These are phyloP conservation scores for Morbakka virulenta DNA, from an alignment of 30 jellyfish, hydroid and myxozoan genomes.

Conservation along the genomic window DNA sequence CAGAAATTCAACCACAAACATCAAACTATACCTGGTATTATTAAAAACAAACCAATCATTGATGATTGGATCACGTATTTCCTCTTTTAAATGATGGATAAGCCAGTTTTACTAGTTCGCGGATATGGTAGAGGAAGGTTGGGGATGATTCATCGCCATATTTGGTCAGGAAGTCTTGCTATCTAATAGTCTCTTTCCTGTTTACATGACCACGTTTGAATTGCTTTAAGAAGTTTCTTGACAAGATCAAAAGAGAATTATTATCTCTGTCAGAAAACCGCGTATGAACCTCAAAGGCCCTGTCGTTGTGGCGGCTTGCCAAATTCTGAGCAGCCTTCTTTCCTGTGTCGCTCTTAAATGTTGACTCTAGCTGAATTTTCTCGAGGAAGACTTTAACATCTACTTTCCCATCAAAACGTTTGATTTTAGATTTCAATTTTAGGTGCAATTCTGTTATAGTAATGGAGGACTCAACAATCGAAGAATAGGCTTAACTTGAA, in stretches of 20 bases:
- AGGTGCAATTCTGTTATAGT: conserved; percentile 17
- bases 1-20: too few relatives aligned
- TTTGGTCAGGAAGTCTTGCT: background rate
- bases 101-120: conserved; percentile 20
- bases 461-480: conserved; percentile 26
- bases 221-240: conserved; percentile 19
- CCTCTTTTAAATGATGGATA: conserved; percentile 15
- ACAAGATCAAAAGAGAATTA: background rate
- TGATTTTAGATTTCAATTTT: conserved; percentile 12
- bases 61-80: too few relatives aligned
- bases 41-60: too few relatives aligned
- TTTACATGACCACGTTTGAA: conserved; percentile 23
- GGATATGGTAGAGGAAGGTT: conserved; percentile 9
- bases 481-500: too few relatives aligned
- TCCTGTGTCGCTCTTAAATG: background rate
- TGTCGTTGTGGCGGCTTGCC: background rate
- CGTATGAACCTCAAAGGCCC: conserved; percentile 24
- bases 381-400: background rate
- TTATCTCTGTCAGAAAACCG: too few relatives aligned
- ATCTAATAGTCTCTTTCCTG: conserved; percentile 6
- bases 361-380: background rate
- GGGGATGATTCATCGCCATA: conserved; percentile 19
- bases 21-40: too few relatives aligned
- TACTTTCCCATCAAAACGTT: conserved; percentile 4
- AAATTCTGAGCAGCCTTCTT: background rate